Base-by-base conservation (phyloP, 2,888 invertebrate species). In the Acleris emargana region DNA sequence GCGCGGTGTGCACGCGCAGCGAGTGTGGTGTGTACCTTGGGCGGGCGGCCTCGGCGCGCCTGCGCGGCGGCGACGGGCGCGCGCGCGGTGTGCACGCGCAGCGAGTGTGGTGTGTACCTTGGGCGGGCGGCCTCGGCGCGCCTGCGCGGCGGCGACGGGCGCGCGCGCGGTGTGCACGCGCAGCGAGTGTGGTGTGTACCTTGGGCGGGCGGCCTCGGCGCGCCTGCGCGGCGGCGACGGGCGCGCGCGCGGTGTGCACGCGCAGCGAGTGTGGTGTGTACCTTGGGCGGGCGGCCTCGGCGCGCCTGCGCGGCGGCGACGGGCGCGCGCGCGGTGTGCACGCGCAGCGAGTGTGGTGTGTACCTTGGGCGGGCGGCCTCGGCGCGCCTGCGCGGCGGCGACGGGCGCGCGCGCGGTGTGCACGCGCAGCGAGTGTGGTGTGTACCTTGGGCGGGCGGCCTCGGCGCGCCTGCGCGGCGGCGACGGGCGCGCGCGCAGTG, bases 241-340 rank as follows among this genome's bases (percentile, higher is more conserved):
- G n/a, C 22, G 71, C 62, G 68, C 72, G 72, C 64, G 80, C 70
- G 68, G 85, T 76, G 58, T 88, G 81, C 75, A 91, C 87, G 45
- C 89, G 83, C 25, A 25, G 25, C 25, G 53, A 4, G 53, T 5
- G 32, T 50, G 43, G 5, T 1, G 32, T 16, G 42, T 64, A 72
- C 72, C 73, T 73, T 74, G 70, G 71, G 71, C 71, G 63, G 58
- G 45, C 50, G 57, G 13, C 68, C 59, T 16, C 66, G 62, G 16
- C 62, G 58, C 32, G 52, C 54, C 60, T 57, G 32, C 25, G 66
- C 20, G 13, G 25, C 5, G 20, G 17, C 59, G 50, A 55, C 42
- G 17, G 49, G n/a, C 22, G 71, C 62, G 68, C 72, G 72, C 64
- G 80, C 70, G 68, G 85, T 76, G 58, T 88, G 81, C 75, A 91